These are phyloP conservation scores for Adela reaumurella DNA, from an alignment of 2,888 invertebrate genomes.

Conservation along the genomic window DNA sequence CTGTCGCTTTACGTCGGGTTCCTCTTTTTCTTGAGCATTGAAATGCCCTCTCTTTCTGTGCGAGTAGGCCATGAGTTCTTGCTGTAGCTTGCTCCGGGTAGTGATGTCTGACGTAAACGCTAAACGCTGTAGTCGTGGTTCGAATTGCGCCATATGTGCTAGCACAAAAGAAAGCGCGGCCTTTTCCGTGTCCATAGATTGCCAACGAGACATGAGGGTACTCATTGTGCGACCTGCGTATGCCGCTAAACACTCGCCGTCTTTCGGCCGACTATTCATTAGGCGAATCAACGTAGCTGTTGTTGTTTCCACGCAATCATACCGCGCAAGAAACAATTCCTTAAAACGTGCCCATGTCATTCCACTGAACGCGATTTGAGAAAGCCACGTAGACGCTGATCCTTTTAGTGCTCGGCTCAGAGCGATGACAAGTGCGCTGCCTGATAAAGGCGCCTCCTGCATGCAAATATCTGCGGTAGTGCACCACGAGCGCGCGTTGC, in stretches of 20 bases:
- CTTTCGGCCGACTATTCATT: conserved; percentile 5
- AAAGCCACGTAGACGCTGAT: conserved; percentile 5
- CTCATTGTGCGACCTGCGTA: conserved; percentile 6
- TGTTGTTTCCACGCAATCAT: conserved; percentile 4
- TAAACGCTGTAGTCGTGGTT: conserved; percentile 7
- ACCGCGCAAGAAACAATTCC: conserved; percentile 7
- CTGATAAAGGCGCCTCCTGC: conserved; percentile 3
- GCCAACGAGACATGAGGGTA: background rate
- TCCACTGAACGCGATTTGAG: conserved; percentile 6
- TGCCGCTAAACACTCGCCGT: conserved; percentile 7
- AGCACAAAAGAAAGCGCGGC: conserved; percentile 7
- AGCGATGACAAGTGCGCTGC: conserved; percentile 6
- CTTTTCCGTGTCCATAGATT: conserved; percentile 1
- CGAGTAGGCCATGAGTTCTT: conserved; percentile 5
- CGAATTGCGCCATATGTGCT: conserved; percentile 7
- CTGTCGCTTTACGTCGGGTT: background rate
- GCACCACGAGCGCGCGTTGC: conserved; percentile 6
- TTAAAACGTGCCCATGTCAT: conserved; percentile 9
- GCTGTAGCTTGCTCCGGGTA: conserved; percentile 5
- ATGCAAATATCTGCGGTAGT: conserved; percentile 7
- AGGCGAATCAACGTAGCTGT: conserved; percentile 6
- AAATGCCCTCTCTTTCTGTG: background rate
- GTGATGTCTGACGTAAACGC: conserved; percentile 9
- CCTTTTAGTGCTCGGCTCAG: conserved; percentile 5
- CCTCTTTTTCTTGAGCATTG: background rate